Conservation (phyloP, 1,140 invertebrate genomes). For the Pissodes strobi region DNA sequence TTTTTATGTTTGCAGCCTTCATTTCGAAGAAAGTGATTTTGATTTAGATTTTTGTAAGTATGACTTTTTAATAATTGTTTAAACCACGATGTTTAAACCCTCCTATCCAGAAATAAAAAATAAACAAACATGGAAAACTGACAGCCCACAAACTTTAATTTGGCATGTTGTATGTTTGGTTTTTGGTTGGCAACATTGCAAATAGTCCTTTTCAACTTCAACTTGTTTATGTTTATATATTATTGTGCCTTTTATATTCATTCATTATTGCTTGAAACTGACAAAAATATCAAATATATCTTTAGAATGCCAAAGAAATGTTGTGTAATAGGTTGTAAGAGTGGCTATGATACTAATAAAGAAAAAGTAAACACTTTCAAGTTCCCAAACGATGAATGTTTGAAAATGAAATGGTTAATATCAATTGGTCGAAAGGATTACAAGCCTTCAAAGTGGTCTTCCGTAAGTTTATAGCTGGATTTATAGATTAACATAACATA, state of each 20-base stretch:
- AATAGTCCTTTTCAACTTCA: not conserved
- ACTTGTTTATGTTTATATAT: not conserved
- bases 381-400: slow-evolving; percentile 2
- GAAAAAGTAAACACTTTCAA: slow-evolving; percentile 6
- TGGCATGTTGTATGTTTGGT: too few relatives aligned
- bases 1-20: slow-evolving; percentile 2
- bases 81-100: too few relatives aligned
- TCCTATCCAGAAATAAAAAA: too few relatives aligned
- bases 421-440: slow-evolving; percentile 4
- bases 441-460: not conserved
- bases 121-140: too few relatives aligned
- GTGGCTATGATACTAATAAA: not conserved
- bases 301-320: not conserved
- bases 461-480: not conserved
- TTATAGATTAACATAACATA: too few relatives aligned
- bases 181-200: too few relatives aligned
- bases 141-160: too few relatives aligned
- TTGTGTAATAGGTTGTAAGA: slow-evolving; percentile 9
- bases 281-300: too few relatives aligned
- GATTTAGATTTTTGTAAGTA: not conserved
- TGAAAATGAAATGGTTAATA: slow-evolving; percentile 1
- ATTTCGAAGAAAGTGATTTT: not conserved
- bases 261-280: too few relatives aligned
- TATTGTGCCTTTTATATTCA: too few relatives aligned
- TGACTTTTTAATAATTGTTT: not conserved